Conservation (phyloP, 2,888 invertebrate genomes). For the Parasteatoda lunata region DNA sequence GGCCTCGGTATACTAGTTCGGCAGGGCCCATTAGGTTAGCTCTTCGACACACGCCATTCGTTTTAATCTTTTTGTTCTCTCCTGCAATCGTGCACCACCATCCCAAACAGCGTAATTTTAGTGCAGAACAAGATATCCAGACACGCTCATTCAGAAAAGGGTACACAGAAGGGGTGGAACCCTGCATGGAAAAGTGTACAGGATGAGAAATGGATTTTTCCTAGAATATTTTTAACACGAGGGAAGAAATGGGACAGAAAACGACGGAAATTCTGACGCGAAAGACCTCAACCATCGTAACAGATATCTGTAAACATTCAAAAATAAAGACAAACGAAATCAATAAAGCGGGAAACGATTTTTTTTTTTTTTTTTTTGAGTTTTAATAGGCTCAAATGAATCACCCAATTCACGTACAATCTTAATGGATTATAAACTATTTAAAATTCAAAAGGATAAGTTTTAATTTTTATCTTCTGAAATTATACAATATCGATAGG, state of each 20-base stretch:
- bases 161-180: background rate
- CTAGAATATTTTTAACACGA: background rate
- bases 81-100: background rate
- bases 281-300: no score
- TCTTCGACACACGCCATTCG: slow-evolving; percentile 6
- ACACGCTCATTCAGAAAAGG: background rate
- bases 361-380: no score
- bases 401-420: no score
- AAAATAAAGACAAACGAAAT: no score
- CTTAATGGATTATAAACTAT: no score
- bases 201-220: background rate
- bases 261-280: no score
- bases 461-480: no score
- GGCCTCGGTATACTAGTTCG: slow-evolving; percentile 19
- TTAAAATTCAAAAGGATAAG: no score
- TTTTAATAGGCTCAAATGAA: no score
- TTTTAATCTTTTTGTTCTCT: slow-evolving; percentile 8
- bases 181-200: background rate
- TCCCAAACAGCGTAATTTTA: slow-evolving; percentile 5
- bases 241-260: background rate
- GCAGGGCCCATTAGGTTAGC: slow-evolving; percentile 37
- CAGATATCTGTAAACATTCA: no score
- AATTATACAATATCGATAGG: no score
- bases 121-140: slow-evolving; percentile 3
- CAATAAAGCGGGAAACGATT: no score